Evolutionary conservation across 1,140 invertebrate species (phyloP), one percentile per base, ranked within the genome.

Genomic region (Papilio glaucus): DNA sequence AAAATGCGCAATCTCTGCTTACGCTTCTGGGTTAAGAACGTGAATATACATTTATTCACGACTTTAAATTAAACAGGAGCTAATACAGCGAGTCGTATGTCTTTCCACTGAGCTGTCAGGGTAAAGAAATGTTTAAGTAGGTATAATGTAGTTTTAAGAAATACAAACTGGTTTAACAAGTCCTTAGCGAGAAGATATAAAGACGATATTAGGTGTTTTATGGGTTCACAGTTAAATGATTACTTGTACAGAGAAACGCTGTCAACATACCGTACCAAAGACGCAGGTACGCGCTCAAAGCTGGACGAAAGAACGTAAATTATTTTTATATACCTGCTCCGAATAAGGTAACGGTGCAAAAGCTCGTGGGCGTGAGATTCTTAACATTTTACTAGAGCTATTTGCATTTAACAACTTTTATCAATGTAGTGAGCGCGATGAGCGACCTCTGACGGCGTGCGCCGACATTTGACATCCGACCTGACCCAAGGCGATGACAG

Each of bases 331-430:
- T 69, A 33, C 65, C 39, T 49, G 41, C 73, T 76, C 76, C 78
- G 77, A 84, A 86, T 85, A 83, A 87, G 78, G 73, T 89, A 90
- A 89, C 85, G 86, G 86, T 82, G 71, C 74, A 68, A 79, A 79
- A 72, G 63, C 49, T 74, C 38, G 88, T 90, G 84, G 90, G 87
- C 83, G 88, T 85, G 78, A 83, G 78, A 90, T 89, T 92, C 83
- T 87, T 84, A 88, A 86, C 85, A 87, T 91, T 87, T 90, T 83
- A 87, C 83, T 87, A 84, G 75, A 71, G 76, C 78, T 80, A 91
- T 92, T 92, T 90, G 86, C 90, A 92, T 92, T 89, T 92, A 87
- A 90, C 90, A 90, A 87, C 87, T 88, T 90, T 88, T 90, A 87
- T 89, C 86, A 82, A 77, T 85, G 85, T 86, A 79, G 72, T 24